A percentile compares a stretch with the other conserved stretches of the same genome.
Evolutionary conservation across 2,888 invertebrate species (phyloP).

Genomic region (Octodonta nipae): DNA sequence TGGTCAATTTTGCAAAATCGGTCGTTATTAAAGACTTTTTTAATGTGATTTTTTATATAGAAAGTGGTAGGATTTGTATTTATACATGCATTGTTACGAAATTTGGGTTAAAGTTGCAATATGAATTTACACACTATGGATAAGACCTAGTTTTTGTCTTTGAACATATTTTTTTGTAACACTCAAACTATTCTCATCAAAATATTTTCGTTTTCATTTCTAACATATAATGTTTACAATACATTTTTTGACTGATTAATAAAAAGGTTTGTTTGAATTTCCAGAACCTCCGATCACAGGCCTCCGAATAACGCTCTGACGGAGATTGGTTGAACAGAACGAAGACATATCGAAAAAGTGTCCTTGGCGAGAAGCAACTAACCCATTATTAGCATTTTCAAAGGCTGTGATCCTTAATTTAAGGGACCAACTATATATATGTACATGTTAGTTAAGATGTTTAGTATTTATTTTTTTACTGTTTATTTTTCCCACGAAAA

Average conservation of each 20-base stretch:
- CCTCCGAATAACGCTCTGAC: constrained; percentile 47
- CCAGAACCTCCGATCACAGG: constrained; percentile 46
- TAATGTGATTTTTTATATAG: too few relatives aligned
- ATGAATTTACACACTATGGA: too few relatives aligned
- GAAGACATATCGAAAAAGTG: constrained; percentile 14
- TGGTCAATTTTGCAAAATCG: background rate
- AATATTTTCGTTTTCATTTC: constrained; percentile 3
- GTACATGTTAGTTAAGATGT: too few relatives aligned
- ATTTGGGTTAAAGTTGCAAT: too few relatives aligned
- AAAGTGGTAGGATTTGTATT: too few relatives aligned
- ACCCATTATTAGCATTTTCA: constrained; percentile 29
- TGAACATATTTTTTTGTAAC: too few relatives aligned
- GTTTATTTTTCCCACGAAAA: too few relatives aligned
- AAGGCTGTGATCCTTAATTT: constrained; percentile 35
- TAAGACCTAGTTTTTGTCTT: too few relatives aligned
- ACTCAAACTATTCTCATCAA: too few relatives aligned
- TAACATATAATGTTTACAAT: background rate
- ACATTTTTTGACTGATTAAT: background rate
- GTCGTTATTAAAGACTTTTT: background rate
- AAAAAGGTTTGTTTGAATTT: constrained; percentile 10
- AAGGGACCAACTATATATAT: constrained; percentile 36
- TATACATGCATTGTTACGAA: too few relatives aligned
- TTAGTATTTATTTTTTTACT: constrained; percentile 8
- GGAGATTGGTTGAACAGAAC: constrained; percentile 33
- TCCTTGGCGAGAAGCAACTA: constrained; percentile 12